phyloP scores from a whole-genome alignment of 2,797 vertebrate species.

The Catamblyrhynchus diadema region DNA sequence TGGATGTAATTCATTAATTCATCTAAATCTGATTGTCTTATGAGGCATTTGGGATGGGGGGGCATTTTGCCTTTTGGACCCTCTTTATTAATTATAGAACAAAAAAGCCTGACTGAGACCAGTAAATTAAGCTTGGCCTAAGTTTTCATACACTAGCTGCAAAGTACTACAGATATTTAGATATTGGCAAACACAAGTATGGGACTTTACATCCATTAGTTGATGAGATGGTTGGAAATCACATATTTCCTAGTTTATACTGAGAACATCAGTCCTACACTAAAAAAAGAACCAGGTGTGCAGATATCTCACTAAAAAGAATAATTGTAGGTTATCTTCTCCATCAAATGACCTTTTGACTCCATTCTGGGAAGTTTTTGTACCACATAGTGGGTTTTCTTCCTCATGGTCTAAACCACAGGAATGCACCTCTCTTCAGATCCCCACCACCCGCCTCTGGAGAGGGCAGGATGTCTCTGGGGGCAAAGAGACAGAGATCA shows the following conservation, averaged over 20 bases:
- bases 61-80: neutral
- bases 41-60: neutral
- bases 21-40: neutral
- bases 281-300: neutral
- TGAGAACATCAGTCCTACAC: neutral
- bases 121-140: neutral
- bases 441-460: neutral
- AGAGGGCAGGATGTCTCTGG: neutral
- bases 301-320: neutral
- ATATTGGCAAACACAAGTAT: neutral
- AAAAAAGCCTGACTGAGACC: neutral
- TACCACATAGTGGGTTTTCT: neutral
- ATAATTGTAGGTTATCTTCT: neutral
- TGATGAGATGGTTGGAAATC: neutral
- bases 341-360: neutral
- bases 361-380: neutral
- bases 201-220: neutral
- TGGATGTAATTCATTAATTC: neutral
- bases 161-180: neutral
- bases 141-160: neutral
- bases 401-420: neutral
- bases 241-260: neutral
- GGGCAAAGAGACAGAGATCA: neutral
- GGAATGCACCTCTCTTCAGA: neutral
- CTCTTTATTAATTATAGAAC: neutral